Base-by-base conservation (phyloP, 37 sponge, comb jelly and placozoan genomes). In the Geodia barretti region DNA sequence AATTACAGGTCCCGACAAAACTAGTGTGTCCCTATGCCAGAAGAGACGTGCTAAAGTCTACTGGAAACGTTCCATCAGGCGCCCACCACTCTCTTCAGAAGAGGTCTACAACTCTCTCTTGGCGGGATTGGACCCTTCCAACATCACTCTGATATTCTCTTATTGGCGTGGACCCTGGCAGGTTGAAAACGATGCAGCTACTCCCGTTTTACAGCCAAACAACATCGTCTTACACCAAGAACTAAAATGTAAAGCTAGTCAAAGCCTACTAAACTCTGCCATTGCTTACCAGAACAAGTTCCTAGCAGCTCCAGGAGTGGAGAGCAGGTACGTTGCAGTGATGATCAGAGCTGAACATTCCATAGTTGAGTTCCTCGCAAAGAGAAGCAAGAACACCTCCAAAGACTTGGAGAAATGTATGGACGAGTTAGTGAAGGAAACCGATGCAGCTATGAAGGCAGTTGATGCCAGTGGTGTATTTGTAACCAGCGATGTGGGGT, bases 271-370 rank as follows among this genome's bases (percentile, higher is more conserved):
- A 21, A 26, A 70, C 28, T 31, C 31, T 70, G 37, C 37, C 11
- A 32, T 35, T 20, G 3, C 21, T 14, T 75, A 75, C 58, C 43
- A 75, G 31, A 58, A 75, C 7, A 23, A 4, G 32, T 75, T 47
- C 33, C 17, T 54, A 31, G n/a, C 25, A 25, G 47, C 75, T 47
- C 11, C 11, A 14, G 11, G 7, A n/a, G 17, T 8, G 28, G n/a
- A n/a, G n/a, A n/a, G n/a, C n/a, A 21, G 41, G 1, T 58, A 23
- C 58, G 29, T 75, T 7, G 75, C 75, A 58, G 75, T 75, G 14
- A 77, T 77, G 77, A 36, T 77, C 0, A 33, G 77, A 24, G 14
- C 60, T 40, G 77, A 77, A 62, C 77, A 62, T 63, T 30, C 33
- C 5, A n/a, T 75, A 14, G 54, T 9, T 7, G 11, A 47, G 14